These are phyloP conservation scores for Polydrusus pterygomalis DNA, from an alignment of 2,888 invertebrate species.

Conservation along the genomic window DNA sequence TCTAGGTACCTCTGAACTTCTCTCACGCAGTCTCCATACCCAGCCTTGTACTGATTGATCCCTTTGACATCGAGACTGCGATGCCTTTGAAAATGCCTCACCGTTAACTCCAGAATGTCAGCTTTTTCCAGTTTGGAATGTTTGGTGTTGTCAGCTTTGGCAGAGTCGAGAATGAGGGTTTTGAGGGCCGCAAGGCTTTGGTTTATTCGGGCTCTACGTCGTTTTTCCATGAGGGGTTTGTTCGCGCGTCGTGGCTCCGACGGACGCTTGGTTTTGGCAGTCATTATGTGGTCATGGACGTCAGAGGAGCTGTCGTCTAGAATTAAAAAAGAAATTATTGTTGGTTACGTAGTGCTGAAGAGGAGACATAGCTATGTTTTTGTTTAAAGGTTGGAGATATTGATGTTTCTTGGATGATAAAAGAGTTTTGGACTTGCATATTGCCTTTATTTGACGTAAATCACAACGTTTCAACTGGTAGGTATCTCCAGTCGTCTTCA, in stretches of 20 bases:
- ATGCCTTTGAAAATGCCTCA: conserved; percentile 86
- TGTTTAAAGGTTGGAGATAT: too few relatives aligned
- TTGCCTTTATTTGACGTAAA: too few relatives aligned
- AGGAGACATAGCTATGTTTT: too few relatives aligned
- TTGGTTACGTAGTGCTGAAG: too few relatives aligned
- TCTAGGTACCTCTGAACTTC: conserved; percentile 78
- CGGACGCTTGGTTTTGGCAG: conserved; percentile 68
- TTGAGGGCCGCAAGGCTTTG: conserved; percentile 83
- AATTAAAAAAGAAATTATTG: conserved; percentile 17
- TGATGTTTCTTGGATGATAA: too few relatives aligned
- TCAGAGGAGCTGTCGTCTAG: conserved; percentile 53
- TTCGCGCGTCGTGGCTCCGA: conserved; percentile 78
- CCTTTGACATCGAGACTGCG: conserved; percentile 79
- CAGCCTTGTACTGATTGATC: conserved; percentile 79
- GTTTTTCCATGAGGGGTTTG: conserved; percentile 87
- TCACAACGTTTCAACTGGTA: too few relatives aligned
- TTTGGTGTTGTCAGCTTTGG: conserved; percentile 80
- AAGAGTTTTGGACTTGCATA: too few relatives aligned
- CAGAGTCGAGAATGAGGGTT: conserved; percentile 82
- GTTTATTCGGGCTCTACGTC: conserved; percentile 83
- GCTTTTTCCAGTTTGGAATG: conserved; percentile 91
- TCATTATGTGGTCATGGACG: conserved; percentile 64
- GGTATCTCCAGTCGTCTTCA: too few relatives aligned
- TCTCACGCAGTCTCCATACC: conserved; percentile 79
- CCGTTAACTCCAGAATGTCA: conserved; percentile 89